Base-by-base conservation (phyloP, 2,797 vertebrate species). In the Dipus sagitta region DNA sequence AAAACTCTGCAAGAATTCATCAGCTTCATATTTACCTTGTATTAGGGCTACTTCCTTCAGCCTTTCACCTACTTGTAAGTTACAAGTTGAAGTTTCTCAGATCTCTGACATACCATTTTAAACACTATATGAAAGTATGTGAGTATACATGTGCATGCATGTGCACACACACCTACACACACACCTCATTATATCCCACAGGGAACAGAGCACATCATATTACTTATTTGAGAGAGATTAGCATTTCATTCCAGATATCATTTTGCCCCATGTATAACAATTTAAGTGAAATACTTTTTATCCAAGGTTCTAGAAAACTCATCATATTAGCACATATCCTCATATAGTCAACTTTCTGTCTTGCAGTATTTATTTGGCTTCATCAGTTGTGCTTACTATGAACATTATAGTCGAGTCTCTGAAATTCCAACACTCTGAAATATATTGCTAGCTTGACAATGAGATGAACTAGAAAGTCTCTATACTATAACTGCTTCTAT, bases 161-260 rank as follows among this genome's bases (percentile, higher is more conserved):
- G 42, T 47, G n/a, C 7, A 76, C 24, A 24, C 26, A 74, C 47
- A 18, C 64, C 52, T 17, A 18, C 26, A 74, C 12, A 72, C 70
- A 83, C 75, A 81, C 30, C 12, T 3, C 28, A 76, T 24, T 54
- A 5, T 77, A 90, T 84, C 23, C 47, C 64, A 70, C 15, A 47
- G 30, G 20, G 20, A 60, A 58, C 38, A 76, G 32, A 85, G 42
- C 10, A 34, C 13, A 77, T 26, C 38, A 34, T 23, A 54, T 60
- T 64, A 87, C 76, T 68, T 80, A 67, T 80, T 92, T 81, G 64
- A 88, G 76, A 85, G 58, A 87, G 68, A n/a, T 18, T 26, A 60
- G 54, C 54, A 30, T 87, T 78, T 76, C 32, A 67, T 30, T 70
- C 18, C 34, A 18, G 30, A 18, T 23, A 76, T 84, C 62, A 80